phyloP scores from a whole-genome alignment of 1,140 invertebrate species.

The Pseudomyrmex gracilis region DNA sequence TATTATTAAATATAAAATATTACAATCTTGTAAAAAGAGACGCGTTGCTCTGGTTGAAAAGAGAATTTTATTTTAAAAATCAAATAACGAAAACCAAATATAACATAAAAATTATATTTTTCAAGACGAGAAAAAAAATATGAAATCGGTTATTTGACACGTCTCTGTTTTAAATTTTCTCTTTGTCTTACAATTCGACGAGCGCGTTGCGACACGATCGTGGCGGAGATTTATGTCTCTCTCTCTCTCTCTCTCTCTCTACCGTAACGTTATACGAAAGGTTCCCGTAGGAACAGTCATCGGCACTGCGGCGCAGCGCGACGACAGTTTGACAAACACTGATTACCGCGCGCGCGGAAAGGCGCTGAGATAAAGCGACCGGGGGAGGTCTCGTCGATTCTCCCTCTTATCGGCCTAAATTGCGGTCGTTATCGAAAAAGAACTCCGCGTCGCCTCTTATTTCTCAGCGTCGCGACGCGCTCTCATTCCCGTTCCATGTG shows the following conservation, averaged over 20 bases:
- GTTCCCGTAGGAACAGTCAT: conserved; percentile 27
- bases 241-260: not conserved
- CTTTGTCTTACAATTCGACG: not conserved
- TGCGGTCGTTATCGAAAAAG: conserved; percentile 77
- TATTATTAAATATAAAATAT: too few relatives aligned
- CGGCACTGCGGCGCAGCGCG: conserved; percentile 28
- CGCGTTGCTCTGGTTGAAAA: too few relatives aligned
- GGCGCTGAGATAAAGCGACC: conserved; percentile 48
- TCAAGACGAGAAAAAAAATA: too few relatives aligned
- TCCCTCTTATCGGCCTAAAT: conserved; percentile 80
- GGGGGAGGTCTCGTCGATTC: conserved; percentile 72
- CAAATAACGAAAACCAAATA: too few relatives aligned
- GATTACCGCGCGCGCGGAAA: conserved; percentile 67
- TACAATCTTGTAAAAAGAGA: too few relatives aligned
- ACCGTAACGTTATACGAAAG: not conserved
- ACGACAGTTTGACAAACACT: conserved; percentile 77
- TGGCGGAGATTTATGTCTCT: conserved; percentile 23
- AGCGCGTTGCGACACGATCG: not conserved
- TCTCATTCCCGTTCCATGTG: conserved; percentile 33
- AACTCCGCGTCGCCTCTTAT: conserved; percentile 62
- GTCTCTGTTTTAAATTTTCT: not conserved
- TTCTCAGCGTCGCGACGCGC: conserved; percentile 35
- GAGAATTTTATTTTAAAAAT: too few relatives aligned
- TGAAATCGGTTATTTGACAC: too few relatives aligned
- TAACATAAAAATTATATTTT: too few relatives aligned